phyloP scores from a whole-genome alignment of 1,140 invertebrate species.

The Rhyacophila brunnea region DNA sequence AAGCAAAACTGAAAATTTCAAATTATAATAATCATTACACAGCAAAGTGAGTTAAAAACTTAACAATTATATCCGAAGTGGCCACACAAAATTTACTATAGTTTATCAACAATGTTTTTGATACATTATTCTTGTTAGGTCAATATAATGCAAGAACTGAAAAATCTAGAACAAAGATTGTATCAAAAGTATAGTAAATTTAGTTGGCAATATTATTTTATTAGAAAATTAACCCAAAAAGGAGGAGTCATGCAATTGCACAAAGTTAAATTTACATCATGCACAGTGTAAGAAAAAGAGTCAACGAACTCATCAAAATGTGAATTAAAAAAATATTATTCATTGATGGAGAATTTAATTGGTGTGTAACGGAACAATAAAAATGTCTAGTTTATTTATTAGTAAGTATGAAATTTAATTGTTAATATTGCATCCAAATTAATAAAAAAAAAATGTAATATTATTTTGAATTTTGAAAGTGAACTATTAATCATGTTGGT shows the following conservation, averaged over 20 bases:
- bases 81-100: too few species aligned
- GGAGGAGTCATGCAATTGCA: slow-evolving; percentile 27
- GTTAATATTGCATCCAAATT: neutral
- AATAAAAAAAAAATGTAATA: neutral
- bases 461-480: too few species aligned
- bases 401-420: neutral
- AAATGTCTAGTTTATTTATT: neutral
- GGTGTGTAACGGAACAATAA: too few species aligned
- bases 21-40: slow-evolving; percentile 23
- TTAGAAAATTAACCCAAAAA: slow-evolving; percentile 19
- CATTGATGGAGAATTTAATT: too few species aligned
- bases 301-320: neutral
- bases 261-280: slow-evolving; percentile 28
- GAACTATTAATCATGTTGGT: too few species aligned
- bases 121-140: too few species aligned
- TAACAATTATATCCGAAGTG: slow-evolving; percentile 11
- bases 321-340: neutral
- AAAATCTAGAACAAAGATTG: neutral
- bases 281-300: slow-evolving; percentile 3
- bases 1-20: slow-evolving; percentile 22
- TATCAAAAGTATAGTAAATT: too few species aligned
- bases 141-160: too few species aligned
- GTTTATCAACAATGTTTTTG: too few species aligned
- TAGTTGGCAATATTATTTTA: too few species aligned
- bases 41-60: slow-evolving; percentile 26